Base-by-base conservation (phyloP, 2,797 vertebrate genomes). In the Chloroceryle inda region DNA sequence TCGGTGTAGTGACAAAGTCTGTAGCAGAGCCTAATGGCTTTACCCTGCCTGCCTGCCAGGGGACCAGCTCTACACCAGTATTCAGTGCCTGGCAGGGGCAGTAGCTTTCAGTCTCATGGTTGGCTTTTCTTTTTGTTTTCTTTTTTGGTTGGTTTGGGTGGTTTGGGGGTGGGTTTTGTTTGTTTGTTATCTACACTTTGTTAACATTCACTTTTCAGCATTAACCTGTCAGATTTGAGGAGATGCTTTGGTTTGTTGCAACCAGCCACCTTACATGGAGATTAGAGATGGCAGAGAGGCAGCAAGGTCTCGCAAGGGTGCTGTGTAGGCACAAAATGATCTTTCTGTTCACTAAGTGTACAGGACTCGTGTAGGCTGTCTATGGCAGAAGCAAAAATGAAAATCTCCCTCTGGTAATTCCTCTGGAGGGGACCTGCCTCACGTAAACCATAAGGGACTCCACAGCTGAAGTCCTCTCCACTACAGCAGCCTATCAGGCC, bases 311-410 rank as follows among this genome's bases (percentile, higher is more conserved):
- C 71, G 53, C 35, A 44, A 8, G 3, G 6, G 71, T 5, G 37
- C 67, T 67, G 58, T 4, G 35, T 35, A 35, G 74, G 21, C 61
- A 31, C 2, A 0, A 38, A 44, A 7, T 0, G 0, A 35, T 27
- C 35, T 33, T 55, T 20, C 16, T 6, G 1, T 55, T 59, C 53
- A 40, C 5, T 0, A 16, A 0, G 8, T 5, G 7, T 6, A 19
- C 10, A 69, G 50, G 16, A 35, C 23, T 64, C 13, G 15, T 0
- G 0, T 1, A 11, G 7, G 2, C 1, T 50, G 62, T 40, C 35
- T 0, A 0, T 7, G 12, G 58, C 40, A 92, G 40, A 64, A 67
- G 27, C 24, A 72, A 42, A 74, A 56, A 5, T 2, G 6, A 22
- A 37, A 82, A 44, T 27, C 40, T 4, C 4, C 31, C 29, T 29